Evolutionary conservation across 2,113 vertebrate genomes (phyloP).

Genomic region (Cricetomys ansorgei): DNA sequence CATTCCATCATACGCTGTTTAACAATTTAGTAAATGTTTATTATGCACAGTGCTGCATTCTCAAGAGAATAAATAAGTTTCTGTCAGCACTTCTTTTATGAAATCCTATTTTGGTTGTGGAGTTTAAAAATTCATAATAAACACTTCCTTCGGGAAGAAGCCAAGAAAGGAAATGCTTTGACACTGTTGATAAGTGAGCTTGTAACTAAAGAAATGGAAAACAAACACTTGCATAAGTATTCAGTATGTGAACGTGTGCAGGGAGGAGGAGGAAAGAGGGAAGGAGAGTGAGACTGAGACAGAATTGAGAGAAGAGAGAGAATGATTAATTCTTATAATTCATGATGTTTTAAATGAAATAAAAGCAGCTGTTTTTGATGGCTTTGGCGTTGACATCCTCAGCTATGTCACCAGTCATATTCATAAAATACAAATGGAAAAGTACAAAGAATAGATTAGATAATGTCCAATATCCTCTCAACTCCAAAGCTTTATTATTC

Average conservation of each 20-base stretch:
- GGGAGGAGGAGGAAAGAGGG: neutral
- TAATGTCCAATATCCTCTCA: neutral
- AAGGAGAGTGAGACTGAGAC: neutral
- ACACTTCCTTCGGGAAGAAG: slow-evolving; percentile 79
- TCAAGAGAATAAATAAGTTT: slow-evolving; percentile 81
- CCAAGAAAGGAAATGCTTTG: slow-evolving; percentile 80
- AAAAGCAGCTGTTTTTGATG: neutral
- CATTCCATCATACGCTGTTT: slow-evolving; percentile 81
- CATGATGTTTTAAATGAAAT: neutral
- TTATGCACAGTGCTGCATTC: slow-evolving; percentile 77
- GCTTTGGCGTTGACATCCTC: neutral
- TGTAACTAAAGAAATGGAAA: slow-evolving; percentile 75
- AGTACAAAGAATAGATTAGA: slow-evolving; percentile 30
- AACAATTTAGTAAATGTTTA: slow-evolving; percentile 84
- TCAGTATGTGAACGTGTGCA: neutral
- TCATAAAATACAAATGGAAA: slow-evolving; percentile 42
- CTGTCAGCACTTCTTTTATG: slow-evolving; percentile 81
- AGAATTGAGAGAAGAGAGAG: neutral
- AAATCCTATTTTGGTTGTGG: slow-evolving; percentile 77
- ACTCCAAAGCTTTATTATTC: slow-evolving; percentile 20
- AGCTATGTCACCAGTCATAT: neutral
- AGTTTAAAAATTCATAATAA: slow-evolving; percentile 83
- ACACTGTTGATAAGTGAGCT: slow-evolving; percentile 79
- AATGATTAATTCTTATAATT: neutral
- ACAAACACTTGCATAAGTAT: slow-evolving; percentile 65